Percentiles rank a stretch among this genome's conserved stretches.
Conservation (phyloP, 2,797 vertebrate genomes). For the Catharus ustulatus region DNA sequence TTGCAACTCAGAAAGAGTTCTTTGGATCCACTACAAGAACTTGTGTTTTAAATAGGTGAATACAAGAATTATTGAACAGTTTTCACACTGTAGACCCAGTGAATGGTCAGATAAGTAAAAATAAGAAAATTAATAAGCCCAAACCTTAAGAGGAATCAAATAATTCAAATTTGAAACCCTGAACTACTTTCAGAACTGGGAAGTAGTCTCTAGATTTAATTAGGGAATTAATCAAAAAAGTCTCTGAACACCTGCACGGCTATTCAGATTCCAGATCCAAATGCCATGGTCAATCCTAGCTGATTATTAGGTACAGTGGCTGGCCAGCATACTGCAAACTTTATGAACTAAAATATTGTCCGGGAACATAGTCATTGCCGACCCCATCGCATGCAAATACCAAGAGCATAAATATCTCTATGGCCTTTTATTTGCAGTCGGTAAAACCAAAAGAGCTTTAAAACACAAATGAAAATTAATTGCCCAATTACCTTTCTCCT, state of each 20-base stretch:
- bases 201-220: not conserved
- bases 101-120: not conserved
- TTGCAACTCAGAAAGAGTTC: not conserved
- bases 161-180: not conserved
- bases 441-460: slow-evolving; percentile 31
- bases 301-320: not conserved
- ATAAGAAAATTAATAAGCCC: not conserved
- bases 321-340: not conserved
- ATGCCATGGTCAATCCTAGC: not conserved
- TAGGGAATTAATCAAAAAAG: not conserved
- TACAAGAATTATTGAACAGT: not conserved
- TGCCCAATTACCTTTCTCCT: slow-evolving; percentile 5
- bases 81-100: not conserved
- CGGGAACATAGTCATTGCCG: not conserved
- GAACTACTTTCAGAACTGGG: not conserved
- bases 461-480: slow-evolving; percentile 48
- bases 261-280: not conserved
- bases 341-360: slow-evolving; percentile 25
- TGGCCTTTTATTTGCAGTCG: slow-evolving; percentile 23
- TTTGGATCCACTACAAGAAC: not conserved
- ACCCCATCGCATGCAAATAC: not conserved
- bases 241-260: not conserved
- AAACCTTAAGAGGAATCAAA: not conserved
- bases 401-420: slow-evolving; percentile 32
- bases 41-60: not conserved